Conservation (phyloP, 2,113 vertebrate genomes). For the Parus major region DNA sequence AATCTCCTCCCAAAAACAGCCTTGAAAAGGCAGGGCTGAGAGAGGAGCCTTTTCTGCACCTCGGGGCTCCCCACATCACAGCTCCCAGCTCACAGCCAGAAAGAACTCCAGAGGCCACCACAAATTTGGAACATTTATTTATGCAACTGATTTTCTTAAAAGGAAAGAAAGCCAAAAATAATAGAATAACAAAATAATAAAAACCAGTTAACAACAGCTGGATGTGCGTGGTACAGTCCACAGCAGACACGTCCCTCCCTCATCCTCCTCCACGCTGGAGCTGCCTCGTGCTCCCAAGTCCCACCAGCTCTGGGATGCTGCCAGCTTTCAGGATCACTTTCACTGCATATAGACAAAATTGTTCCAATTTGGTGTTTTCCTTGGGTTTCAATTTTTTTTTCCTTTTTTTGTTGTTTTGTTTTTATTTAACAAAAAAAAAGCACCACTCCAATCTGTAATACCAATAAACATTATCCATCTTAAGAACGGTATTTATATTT, state of each 20-base stretch:
- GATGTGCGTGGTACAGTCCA: neutral
- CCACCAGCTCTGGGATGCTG: neutral
- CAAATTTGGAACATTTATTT: conserved; percentile 66
- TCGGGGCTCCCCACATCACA: neutral
- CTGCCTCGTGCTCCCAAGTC: neutral
- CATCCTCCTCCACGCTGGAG: neutral
- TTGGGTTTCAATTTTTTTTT: neutral
- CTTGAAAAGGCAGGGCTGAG: accelerated
- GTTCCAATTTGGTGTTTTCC: neutral
- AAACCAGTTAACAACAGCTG: neutral
- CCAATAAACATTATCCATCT: conserved; percentile 56
- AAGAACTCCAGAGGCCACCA: conserved; percentile 36
- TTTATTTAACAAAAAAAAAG: neutral
- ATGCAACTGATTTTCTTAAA: conserved; percentile 45
- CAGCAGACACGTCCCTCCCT: neutral
- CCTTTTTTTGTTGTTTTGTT: neutral
- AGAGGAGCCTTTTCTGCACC: neutral
- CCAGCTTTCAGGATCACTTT: neutral
- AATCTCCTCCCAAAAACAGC: neutral
- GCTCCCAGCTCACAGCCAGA: neutral
- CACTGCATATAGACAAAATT: neutral
- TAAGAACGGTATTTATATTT: conserved; percentile 58
- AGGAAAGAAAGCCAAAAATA: conserved; percentile 37
- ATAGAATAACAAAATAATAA: neutral
- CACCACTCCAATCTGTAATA: conserved; percentile 58